phyloP scores from a whole-genome alignment of 2,888 invertebrate species.

The Ptychoptera albimana region DNA sequence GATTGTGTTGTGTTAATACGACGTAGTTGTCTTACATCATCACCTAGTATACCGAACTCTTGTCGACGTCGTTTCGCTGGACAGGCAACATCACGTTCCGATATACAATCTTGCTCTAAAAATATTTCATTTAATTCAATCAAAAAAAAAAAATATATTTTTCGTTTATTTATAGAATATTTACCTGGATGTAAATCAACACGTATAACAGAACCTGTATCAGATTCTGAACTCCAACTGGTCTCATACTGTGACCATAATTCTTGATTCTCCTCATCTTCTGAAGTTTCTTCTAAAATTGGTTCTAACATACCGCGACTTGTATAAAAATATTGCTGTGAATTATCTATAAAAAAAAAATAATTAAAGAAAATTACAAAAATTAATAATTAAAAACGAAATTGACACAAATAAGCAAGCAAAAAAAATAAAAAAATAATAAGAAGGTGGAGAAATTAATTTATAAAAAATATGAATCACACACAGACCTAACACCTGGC shows the following conservation, averaged over 20 bases:
- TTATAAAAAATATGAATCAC: too few species aligned
- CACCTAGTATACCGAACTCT: conserved; percentile 16
- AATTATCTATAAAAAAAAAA: too few species aligned
- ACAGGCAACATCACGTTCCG: conserved; percentile 58
- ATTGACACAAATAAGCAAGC: too few species aligned
- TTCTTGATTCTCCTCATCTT: conserved; percentile 39
- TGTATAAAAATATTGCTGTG: too few species aligned
- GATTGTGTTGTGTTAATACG: too few species aligned
- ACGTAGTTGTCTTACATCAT: conserved; percentile 1
- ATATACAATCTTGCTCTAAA: conserved; percentile 31
- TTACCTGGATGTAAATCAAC: conserved; percentile 36
- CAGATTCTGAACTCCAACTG: conserved; percentile 46
- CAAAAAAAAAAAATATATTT: neutral
- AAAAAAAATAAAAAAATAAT: too few species aligned
- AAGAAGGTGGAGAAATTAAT: too few species aligned
- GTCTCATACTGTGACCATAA: conserved; percentile 25
- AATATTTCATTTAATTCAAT: too few species aligned
- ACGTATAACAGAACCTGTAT: conserved; percentile 67
- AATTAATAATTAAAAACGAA: too few species aligned
- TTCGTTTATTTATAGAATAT: conserved; percentile 1
- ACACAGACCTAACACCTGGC: too few species aligned
- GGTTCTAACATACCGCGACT: conserved; percentile 48
- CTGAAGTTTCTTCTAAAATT: conserved; percentile 77
- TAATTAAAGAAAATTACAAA: too few species aligned
- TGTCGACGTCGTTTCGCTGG: conserved; percentile 58